phyloP scores from a whole-genome alignment of 2,888 invertebrate genomes.

The Pandemis corylana region DNA sequence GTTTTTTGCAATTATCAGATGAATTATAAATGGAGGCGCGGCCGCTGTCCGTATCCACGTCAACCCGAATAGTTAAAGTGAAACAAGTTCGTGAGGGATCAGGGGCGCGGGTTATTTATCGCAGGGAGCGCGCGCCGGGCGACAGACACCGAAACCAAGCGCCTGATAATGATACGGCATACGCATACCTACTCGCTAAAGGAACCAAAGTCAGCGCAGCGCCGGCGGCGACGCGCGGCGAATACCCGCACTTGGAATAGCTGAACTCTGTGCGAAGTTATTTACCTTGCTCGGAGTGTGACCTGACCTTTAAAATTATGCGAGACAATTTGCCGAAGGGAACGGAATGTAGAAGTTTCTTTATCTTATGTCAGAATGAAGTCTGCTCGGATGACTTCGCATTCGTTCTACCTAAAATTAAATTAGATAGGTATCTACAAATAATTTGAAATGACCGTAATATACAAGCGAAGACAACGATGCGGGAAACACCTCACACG shows the following conservation, averaged over 20 bases:
- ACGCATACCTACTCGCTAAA: background rate
- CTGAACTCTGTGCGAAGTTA: conserved; percentile 13
- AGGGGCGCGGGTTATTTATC: background rate
- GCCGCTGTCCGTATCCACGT: conserved; percentile 3
- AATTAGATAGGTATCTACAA: no score
- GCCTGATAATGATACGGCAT: background rate
- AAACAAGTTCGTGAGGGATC: background rate
- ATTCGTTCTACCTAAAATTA: no score
- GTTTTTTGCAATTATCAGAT: conserved; percentile 25
- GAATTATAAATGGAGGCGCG: conserved; percentile 18
- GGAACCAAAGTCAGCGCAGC: background rate
- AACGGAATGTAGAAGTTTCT: conserved; percentile 19
- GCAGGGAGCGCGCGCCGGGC: background rate
- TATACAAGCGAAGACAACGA: background rate
- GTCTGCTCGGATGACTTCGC: no score
- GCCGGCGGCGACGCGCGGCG: background rate
- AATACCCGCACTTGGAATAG: background rate
- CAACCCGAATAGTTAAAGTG: conserved; percentile 7
- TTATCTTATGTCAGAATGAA: conserved; percentile 20
- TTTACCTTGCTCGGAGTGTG: conserved; percentile 20
- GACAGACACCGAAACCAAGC: background rate
- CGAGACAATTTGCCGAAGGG: conserved; percentile 22
- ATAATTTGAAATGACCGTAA: background rate
- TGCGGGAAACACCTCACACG: background rate
- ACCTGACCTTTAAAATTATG: conserved; percentile 26